Evolutionary conservation across 2,888 invertebrate genomes (phyloP).

Genomic region (Schrankia costaestrigalis): DNA sequence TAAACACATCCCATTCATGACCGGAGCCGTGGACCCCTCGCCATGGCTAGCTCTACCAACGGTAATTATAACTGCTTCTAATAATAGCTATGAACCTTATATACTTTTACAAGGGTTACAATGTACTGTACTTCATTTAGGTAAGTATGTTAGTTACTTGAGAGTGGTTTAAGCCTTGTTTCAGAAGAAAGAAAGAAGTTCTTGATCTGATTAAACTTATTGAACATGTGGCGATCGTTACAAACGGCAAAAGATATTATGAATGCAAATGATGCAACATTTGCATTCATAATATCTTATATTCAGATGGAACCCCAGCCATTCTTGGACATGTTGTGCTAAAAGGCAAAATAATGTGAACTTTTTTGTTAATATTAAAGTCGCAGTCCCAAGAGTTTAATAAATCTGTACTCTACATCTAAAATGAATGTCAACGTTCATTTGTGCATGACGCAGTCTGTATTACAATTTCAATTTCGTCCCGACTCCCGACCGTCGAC

Average conservation of each 20-base stretch:
- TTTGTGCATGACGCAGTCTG: slow-evolving; percentile 36
- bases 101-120: slow-evolving; percentile 19
- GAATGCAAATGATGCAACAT: too few species aligned
- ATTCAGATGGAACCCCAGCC: too few species aligned
- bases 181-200: too few species aligned
- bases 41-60: slow-evolving; percentile 16
- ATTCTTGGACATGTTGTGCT: too few species aligned
- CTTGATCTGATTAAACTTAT: too few species aligned
- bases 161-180: too few species aligned
- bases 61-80: slow-evolving; percentile 32
- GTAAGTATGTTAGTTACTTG: slow-evolving; percentile 3
- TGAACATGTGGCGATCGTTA: too few species aligned
- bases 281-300: too few species aligned
- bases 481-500: slow-evolving; percentile 39
- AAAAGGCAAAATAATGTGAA: too few species aligned
- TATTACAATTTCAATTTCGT: slow-evolving; percentile 56
- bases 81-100: slow-evolving; percentile 25
- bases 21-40: slow-evolving; percentile 47
- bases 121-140: slow-evolving; percentile 4
- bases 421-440: slow-evolving; percentile 31
- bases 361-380: neutral
- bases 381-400: slow-evolving; percentile 1
- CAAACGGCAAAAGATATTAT: too few species aligned
- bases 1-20: slow-evolving; percentile 67
- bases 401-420: slow-evolving; percentile 12